Conservation (phyloP, 2,888 invertebrate genomes). For the Lamellibrachia satsuma region DNA sequence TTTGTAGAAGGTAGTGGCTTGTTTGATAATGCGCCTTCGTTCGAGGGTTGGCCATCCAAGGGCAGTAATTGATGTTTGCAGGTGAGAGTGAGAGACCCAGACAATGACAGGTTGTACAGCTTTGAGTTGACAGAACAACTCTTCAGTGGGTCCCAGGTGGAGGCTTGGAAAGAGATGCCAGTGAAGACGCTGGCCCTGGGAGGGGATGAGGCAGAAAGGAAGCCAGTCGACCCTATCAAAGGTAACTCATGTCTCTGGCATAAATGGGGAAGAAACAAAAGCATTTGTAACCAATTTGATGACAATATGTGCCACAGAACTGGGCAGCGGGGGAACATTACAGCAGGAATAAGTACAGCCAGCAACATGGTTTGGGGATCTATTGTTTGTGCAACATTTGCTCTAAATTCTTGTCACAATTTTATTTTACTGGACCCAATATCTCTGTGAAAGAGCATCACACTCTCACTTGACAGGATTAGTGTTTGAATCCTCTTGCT, state of each 20-base stretch:
- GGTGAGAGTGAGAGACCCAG: background rate
- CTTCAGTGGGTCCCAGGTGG: background rate
- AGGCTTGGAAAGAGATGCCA: constrained; percentile 5
- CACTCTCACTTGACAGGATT: background rate
- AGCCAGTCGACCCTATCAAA: background rate
- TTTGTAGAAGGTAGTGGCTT: too few species aligned
- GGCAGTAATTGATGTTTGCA: too few species aligned
- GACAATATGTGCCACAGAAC: too few species aligned
- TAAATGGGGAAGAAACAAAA: background rate
- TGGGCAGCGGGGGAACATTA: too few species aligned
- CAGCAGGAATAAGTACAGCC: background rate
- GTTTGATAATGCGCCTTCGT: too few species aligned
- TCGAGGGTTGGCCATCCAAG: too few species aligned
- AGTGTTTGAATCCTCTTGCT: background rate
- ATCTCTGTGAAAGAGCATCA: too few species aligned
- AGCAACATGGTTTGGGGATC: background rate
- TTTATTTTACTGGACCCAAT: background rate
- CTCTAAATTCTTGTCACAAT: background rate
- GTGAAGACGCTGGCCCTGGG: constrained; percentile 6
- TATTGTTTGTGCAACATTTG: background rate
- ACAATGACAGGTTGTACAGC: constrained; percentile 17
- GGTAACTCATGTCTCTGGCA: background rate
- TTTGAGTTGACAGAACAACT: constrained; percentile 12
- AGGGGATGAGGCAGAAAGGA: background rate
- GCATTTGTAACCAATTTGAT: background rate